Conservation (phyloP, 2,113 vertebrate genomes). For the Zapus hudsonius region DNA sequence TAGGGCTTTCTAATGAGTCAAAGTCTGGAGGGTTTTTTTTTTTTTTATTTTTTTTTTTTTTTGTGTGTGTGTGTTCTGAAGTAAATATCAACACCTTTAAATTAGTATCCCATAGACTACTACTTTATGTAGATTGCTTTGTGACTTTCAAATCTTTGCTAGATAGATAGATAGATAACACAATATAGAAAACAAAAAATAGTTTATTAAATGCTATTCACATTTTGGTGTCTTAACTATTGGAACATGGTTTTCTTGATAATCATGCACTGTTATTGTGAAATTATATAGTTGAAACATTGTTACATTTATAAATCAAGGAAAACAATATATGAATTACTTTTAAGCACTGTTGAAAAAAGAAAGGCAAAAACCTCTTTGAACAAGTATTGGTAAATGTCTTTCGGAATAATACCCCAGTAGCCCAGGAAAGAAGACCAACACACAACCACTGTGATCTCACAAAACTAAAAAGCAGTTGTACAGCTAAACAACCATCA, state of each 20-base stretch:
- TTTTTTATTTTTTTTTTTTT: too few relatives aligned
- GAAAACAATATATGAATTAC: not conserved
- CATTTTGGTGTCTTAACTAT: not conserved
- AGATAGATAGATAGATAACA: too few relatives aligned
- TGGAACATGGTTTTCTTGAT: not conserved
- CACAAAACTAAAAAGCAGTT: too few relatives aligned
- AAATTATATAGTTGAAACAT: not conserved
- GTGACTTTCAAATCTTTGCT: not conserved
- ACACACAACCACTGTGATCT: too few relatives aligned
- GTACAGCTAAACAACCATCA: too few relatives aligned
- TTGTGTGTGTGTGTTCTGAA: conserved; percentile 43
- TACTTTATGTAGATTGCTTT: not conserved
- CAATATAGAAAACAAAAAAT: too few relatives aligned
- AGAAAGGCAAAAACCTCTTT: not conserved
- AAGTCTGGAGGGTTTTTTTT: not conserved
- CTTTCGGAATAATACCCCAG: too few relatives aligned
- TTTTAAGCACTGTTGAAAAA: not conserved
- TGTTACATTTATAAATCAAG: not conserved
- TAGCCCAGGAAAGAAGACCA: too few relatives aligned
- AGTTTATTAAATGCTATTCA: too few relatives aligned
- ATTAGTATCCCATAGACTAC: not conserved
- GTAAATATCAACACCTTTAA: not conserved
- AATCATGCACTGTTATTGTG: not conserved
- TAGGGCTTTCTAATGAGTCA: not conserved
- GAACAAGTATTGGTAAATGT: not conserved